phyloP scores from a whole-genome alignment of 2,797 vertebrate genomes.

The Platyrinchus mystaceus region DNA sequence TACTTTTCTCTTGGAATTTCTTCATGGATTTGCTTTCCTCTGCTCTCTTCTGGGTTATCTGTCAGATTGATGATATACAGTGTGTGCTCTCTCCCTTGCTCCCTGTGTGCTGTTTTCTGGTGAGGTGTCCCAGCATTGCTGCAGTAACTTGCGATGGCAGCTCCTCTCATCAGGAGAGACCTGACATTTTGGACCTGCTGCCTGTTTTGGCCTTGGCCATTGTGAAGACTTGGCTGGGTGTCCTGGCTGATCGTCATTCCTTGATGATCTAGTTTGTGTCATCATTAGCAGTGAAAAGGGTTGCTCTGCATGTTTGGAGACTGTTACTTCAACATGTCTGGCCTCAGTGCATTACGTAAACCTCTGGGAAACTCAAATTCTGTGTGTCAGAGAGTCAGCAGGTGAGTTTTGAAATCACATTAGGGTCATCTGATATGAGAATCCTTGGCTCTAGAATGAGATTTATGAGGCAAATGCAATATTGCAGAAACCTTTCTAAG shows the following conservation, averaged over 20 bases:
- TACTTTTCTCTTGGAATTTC: not conserved
- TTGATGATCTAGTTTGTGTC: not conserved
- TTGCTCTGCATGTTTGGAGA: not conserved
- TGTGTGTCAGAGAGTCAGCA: not conserved
- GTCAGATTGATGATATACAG: not conserved
- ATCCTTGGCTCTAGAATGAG: not conserved
- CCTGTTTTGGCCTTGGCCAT: not conserved
- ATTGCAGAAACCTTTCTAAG: not conserved
- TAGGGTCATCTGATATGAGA: not conserved
- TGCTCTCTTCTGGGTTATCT: not conserved
- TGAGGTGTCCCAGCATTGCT: not conserved
- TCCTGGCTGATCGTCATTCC: not conserved
- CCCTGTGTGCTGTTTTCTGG: not conserved
- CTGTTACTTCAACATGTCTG: not conserved
- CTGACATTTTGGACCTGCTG: not conserved
- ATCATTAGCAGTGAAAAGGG: not conserved
- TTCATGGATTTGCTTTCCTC: not conserved
- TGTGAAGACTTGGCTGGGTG: accelerated
- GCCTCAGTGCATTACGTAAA: not conserved
- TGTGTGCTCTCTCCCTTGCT: not conserved
- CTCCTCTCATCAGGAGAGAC: accelerated
- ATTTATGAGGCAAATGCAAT: not conserved
- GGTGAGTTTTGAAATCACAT: not conserved
- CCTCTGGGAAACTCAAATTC: not conserved
- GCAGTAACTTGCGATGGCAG: not conserved